Evolutionary conservation across 2,797 vertebrate species (phyloP).

Genomic region (Dicrostonyx torquatus): DNA sequence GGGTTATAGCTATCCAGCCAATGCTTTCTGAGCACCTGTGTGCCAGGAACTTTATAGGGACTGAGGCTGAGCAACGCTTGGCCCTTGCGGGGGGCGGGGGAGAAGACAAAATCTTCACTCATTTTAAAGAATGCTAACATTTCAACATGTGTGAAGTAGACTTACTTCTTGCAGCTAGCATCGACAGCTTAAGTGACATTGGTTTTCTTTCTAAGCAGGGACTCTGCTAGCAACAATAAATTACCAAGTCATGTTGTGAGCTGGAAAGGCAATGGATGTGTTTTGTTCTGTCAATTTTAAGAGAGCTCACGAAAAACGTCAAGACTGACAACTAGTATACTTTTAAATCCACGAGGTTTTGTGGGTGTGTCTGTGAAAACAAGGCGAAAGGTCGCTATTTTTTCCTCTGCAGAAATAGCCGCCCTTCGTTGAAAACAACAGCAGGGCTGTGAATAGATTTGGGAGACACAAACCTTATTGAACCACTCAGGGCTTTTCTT

Average conservation of each 20-base stretch:
- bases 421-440: not conserved
- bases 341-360: not conserved
- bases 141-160: not conserved
- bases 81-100: too few species aligned
- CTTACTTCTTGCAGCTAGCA: not conserved
- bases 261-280: not conserved
- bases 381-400: not conserved
- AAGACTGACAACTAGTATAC: not conserved
- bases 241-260: not conserved
- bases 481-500: slow-evolving; percentile 96
- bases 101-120: not conserved
- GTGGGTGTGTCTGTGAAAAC: not conserved
- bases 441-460: not conserved
- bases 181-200: not conserved
- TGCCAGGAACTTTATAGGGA: not conserved
- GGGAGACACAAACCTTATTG: slow-evolving; percentile 90
- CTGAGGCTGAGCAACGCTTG: accelerated
- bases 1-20: not conserved
- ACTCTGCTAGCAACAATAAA: not conserved
- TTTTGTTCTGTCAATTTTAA: slow-evolving; percentile 43
- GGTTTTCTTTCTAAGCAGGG: not conserved
- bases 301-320: slow-evolving; percentile 22
- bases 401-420: not conserved
- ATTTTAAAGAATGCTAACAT: slow-evolving; percentile 19
- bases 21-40: not conserved